Percentiles rank a stretch among this genome's conserved stretches.
Conservation (phyloP, 2,888 invertebrate species). For the Stenodema calcarata region DNA sequence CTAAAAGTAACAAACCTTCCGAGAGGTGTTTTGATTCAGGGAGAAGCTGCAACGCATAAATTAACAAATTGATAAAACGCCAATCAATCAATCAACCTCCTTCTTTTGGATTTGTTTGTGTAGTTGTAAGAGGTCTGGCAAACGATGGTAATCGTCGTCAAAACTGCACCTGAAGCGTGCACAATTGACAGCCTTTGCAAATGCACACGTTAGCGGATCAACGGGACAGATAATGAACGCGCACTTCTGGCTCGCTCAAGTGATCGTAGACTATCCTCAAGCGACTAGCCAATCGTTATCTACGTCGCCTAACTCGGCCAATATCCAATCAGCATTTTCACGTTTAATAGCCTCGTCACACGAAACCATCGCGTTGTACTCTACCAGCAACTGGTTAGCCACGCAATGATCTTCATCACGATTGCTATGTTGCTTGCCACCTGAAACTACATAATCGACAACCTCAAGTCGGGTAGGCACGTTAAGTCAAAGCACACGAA, state of each 20-base stretch:
- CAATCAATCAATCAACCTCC: no score
- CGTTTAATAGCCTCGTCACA: conserved; percentile 4
- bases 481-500: not conserved
- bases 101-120: no score
- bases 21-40: no score
- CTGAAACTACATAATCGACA: not conserved
- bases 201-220: not conserved
- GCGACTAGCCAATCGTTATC: conserved; percentile 32
- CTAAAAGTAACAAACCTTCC: no score
- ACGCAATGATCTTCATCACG: conserved; percentile 32
- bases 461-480: not conserved
- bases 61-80: no score
- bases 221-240: not conserved
- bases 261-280: not conserved
- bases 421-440: not conserved
- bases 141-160: no score
- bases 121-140: no score
- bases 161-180: not conserved
- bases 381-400: conserved; percentile 34
- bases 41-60: no score
- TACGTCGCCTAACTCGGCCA: conserved; percentile 26
- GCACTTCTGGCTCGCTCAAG: not conserved
- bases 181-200: not conserved
- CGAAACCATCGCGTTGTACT: not conserved
- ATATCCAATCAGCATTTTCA: conserved; percentile 30